A percentile compares a stretch with the other conserved stretches of the same genome.
phyloP scores from a whole-genome alignment of 2,797 vertebrate species.

The Alectoris magna region DNA sequence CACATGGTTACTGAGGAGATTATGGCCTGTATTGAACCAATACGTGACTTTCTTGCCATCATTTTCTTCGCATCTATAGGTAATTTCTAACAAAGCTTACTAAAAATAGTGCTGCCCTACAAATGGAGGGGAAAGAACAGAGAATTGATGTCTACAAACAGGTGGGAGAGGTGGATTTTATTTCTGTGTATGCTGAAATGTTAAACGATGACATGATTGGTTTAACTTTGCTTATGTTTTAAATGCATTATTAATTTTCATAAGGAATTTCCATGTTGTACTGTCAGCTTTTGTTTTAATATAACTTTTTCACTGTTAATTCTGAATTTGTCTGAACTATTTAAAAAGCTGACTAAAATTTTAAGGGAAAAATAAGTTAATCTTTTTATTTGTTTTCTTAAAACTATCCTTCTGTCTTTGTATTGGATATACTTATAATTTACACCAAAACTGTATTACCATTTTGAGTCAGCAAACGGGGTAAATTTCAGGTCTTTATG shows the following conservation, averaged over 20 bases:
- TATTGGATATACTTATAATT: neutral
- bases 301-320: neutral
- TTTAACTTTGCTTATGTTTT: neutral
- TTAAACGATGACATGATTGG: neutral
- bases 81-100: slow-evolving; percentile 69
- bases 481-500: neutral
- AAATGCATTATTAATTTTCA: neutral
- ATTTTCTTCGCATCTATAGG: slow-evolving; percentile 98
- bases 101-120: neutral
- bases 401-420: neutral
- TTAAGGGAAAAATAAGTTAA: neutral
- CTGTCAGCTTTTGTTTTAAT: neutral
- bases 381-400: neutral
- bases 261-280: neutral
- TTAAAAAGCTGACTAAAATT: neutral
- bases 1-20: slow-evolving; percentile 93
- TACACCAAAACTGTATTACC: neutral
- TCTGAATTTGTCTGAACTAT: neutral
- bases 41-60: slow-evolving; percentile 96
- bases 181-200: neutral
- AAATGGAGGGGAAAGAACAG: neutral
- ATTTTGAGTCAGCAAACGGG: neutral
- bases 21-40: slow-evolving; percentile 90
- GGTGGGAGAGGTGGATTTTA: neutral
- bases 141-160: neutral